Evolutionary conservation across 2,797 vertebrate species (phyloP), one percentile per base, ranked within the genome.

Genomic region (Labroides dimidiatus): DNA sequence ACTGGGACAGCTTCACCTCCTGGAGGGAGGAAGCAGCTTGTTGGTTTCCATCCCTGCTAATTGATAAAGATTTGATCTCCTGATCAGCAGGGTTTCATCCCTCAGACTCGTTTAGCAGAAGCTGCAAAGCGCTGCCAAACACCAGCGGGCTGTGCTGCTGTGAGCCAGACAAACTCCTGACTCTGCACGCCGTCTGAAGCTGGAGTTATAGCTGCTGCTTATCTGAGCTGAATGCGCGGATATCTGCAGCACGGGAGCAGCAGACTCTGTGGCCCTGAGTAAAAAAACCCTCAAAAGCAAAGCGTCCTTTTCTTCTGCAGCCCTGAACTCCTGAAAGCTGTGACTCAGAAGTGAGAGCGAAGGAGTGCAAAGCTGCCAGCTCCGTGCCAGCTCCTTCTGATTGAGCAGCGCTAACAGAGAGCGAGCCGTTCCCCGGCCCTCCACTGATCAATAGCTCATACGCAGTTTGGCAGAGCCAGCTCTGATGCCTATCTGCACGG

Each of bases 391-490:
- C 57, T 23, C 15, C 24, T 33, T 67, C 24, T 51, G 74, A 71
- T 24, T 64, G 48, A 60, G 68, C 39, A 61, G 53, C 30, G 33
- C 69, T 47, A 71, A 75, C 61, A 23, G 56, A 55, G 53, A 13
- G 39, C 49, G 21, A 47, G 69, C 6, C 20, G 14, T 54, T 61
- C 71, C 51, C 59, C 62, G 48, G 64, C 61, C 33, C 21, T 13
- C 23, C 60, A 0, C 42, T 65, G 78, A 84, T 90, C 80, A 76
- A 87, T 82, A 82, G 67, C 77, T 86, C 81, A 80, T 79, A 72
- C 58, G 23, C 27, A 37, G 58, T 51, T 67, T 67, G 78, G 75
- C 78, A 58, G 69, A 15, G 0, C 17, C 27, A 3, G 24, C 58
- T 75, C 12, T 56, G 85, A 69, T 80, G 63, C 5, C 4, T 58